Evolutionary conservation across 2,113 vertebrate genomes (phyloP).

Genomic region (Crotalus helleri): DNA sequence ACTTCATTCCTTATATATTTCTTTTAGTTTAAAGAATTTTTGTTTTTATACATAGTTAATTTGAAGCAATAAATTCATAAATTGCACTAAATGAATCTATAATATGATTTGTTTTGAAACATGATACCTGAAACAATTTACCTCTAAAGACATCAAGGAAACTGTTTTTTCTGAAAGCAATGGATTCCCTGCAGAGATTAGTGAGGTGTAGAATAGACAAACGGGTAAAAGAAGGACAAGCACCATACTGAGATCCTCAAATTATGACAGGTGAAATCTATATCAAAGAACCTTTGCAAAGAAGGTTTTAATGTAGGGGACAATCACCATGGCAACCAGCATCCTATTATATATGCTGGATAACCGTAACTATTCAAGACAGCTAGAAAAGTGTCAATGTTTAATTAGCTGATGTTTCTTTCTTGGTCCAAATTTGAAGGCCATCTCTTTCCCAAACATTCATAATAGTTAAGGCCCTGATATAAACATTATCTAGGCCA

Average conservation of each 20-base stretch:
- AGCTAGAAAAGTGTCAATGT: not conserved
- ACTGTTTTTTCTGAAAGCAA: not conserved
- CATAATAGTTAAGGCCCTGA: too few species aligned
- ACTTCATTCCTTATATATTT: not conserved
- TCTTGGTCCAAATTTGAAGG: not conserved
- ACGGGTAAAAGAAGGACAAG: not conserved
- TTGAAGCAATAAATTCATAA: constrained; percentile 10
- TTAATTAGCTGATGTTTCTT: not conserved
- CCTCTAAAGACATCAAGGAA: not conserved
- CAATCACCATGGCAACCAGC: not conserved
- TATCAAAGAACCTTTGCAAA: fast-evolving
- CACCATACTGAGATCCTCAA: not conserved
- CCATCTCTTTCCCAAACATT: not conserved
- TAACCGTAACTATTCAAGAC: not conserved
- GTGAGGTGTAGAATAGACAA: not conserved
- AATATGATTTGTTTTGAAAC: not conserved
- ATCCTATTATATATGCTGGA: not conserved
- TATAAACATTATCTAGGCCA: not conserved
- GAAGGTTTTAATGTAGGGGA: not conserved
- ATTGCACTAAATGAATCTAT: not conserved
- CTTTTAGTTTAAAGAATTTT: not conserved
- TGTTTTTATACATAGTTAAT: not conserved
- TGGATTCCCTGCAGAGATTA: not conserved
- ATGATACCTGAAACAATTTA: not conserved
- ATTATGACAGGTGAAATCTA: not conserved